Conservation (phyloP, 2,797 vertebrate species). For the Rhinoraja longicauda region DNA sequence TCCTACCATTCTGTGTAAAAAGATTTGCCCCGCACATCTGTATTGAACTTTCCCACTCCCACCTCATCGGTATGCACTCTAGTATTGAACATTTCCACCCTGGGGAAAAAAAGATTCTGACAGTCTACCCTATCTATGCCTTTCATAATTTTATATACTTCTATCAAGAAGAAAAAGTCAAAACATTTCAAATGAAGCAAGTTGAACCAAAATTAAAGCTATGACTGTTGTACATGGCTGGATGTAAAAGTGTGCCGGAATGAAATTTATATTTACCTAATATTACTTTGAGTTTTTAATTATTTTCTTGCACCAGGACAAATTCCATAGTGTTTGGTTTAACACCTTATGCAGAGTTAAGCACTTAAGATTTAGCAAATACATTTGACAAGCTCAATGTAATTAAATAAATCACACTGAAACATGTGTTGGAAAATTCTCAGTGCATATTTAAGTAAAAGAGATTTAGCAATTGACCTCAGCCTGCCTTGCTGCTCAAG, state of each 20-base stretch:
- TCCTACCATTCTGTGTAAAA: too few relatives aligned
- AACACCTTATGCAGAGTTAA: not conserved
- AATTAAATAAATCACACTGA: not conserved
- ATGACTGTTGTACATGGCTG: not conserved
- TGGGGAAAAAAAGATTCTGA: too few relatives aligned
- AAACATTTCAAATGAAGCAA: not conserved
- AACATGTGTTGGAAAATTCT: too few relatives aligned
- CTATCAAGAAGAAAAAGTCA: too few relatives aligned
- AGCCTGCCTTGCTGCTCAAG: not conserved
- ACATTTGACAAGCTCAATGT: not conserved
- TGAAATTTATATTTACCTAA: not conserved
- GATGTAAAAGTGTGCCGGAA: not conserved
- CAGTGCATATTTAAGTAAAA: too few relatives aligned
- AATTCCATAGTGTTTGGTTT: not conserved
- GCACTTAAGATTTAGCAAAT: not conserved
- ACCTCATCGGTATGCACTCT: too few relatives aligned
- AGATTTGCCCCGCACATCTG: too few relatives aligned
- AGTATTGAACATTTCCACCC: too few relatives aligned
- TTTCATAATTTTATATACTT: too few relatives aligned
- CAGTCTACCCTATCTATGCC: too few relatives aligned
- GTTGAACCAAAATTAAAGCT: not conserved
- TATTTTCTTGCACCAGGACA: not conserved
- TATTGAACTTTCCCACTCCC: too few relatives aligned
- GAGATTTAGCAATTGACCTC: not conserved
- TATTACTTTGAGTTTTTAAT: not conserved